Percentiles rank a stretch among this genome's conserved stretches.
These are phyloP conservation scores for Aquatica leii DNA, from an alignment of 2,888 invertebrate species.

Conservation along the genomic window DNA sequence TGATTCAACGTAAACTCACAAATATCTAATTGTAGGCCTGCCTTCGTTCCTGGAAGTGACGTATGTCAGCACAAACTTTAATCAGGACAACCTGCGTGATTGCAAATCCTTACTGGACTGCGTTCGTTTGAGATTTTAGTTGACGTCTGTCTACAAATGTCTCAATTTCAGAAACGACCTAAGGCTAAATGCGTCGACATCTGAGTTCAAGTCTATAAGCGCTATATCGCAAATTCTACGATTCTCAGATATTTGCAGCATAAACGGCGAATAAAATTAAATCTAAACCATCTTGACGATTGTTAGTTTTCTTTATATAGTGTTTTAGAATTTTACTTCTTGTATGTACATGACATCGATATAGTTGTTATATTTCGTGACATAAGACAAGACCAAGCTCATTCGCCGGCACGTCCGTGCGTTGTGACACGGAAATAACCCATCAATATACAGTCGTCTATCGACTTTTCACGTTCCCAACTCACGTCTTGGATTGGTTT, in stretches of 20 bases:
- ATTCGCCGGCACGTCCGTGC: conserved; percentile 39
- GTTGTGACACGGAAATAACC: conserved; percentile 54
- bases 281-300: background rate
- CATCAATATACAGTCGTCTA: conserved; percentile 53
- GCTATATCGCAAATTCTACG: background rate
- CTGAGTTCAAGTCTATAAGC: conserved; percentile 9
- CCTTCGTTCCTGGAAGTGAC: conserved; percentile 45
- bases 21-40: conserved; percentile 49
- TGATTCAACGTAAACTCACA: conserved; percentile 44
- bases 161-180: conserved; percentile 22
- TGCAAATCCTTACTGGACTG: conserved; percentile 44
- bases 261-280: background rate
- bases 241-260: background rate
- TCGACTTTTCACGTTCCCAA: conserved; percentile 53
- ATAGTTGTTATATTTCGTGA: conserved; percentile 22
- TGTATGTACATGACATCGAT: conserved; percentile 1
- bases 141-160: conserved; percentile 44
- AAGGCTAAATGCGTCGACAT: conserved; percentile 24
- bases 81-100: conserved; percentile 47
- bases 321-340: background rate
- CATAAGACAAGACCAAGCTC: conserved; percentile 25
- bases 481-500: conserved; percentile 57
- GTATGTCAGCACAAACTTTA: conserved; percentile 48
- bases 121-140: conserved; percentile 36
- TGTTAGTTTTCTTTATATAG: conserved; percentile 10